A percentile compares a stretch with the other conserved stretches of the same genome.
phyloP scores from a whole-genome alignment of 2,797 vertebrate genomes.

The Austrolebias charrua region DNA sequence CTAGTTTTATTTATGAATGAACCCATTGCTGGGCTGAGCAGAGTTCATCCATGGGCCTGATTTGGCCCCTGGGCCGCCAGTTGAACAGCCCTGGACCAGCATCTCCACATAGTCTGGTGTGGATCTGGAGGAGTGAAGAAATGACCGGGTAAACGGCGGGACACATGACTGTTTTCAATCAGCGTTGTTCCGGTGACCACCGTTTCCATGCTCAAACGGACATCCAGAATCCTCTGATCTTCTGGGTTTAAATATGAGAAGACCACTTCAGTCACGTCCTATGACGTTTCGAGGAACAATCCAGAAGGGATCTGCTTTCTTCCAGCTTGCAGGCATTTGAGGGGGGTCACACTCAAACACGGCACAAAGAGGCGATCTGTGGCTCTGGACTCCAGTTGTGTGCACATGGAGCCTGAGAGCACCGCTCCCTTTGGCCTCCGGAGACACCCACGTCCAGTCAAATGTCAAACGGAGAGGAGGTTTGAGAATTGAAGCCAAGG shows the following conservation, averaged over 20 bases:
- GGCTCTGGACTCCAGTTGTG: conserved; percentile 59
- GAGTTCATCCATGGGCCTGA: too few species aligned
- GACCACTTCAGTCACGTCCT: neutral
- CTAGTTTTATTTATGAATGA: too few species aligned
- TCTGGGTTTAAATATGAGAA: neutral
- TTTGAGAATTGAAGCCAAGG: conserved; percentile 25
- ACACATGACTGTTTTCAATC: conserved; percentile 34
- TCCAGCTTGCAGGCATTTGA: conserved; percentile 10
- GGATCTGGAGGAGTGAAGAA: neutral
- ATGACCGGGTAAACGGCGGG: conserved; percentile 8
- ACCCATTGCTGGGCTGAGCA: too few species aligned
- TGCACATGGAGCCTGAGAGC: conserved; percentile 58
- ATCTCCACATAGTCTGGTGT: neutral
- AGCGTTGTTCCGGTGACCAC: conserved; percentile 11
- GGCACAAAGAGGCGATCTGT: conserved; percentile 57
- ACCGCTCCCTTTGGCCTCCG: conserved; percentile 35
- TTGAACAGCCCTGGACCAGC: too few species aligned
- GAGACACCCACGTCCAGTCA: conserved; percentile 56
- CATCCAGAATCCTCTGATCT: neutral
- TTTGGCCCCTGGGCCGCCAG: too few species aligned
- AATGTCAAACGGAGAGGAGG: conserved; percentile 70
- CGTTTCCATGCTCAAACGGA: neutral
- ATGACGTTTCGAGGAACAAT: conserved; percentile 43
- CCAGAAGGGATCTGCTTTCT: conserved; percentile 36
- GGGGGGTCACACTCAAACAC: conserved; percentile 15